Conservation (phyloP, 2,888 invertebrate species). For the Didymodactylos carnosus region DNA sequence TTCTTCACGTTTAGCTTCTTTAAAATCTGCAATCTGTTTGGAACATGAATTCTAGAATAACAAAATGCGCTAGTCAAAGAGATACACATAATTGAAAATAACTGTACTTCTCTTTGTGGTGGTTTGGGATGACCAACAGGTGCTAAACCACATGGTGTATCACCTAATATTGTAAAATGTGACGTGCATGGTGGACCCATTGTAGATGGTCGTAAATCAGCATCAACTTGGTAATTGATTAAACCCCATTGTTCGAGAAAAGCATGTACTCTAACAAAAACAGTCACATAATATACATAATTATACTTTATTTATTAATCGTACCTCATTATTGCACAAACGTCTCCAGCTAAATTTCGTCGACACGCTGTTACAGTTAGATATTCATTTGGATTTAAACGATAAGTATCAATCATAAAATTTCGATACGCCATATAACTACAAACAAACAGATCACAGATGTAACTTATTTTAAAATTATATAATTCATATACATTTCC, state of each 20-base stretch:
- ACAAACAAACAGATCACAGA: conserved; percentile 16
- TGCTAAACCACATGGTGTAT: conserved; percentile 87
- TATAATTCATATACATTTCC: conserved; percentile 45
- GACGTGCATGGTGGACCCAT: conserved; percentile 98
- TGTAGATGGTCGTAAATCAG: conserved; percentile 50
- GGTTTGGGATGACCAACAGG: conserved; percentile 39
- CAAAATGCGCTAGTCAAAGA: no score
- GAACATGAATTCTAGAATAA: not conserved
- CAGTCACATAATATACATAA: not conserved
- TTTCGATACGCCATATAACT: conserved; percentile 87
- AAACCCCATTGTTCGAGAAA: conserved; percentile 98
- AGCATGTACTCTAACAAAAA: conserved; percentile 65
- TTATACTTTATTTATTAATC: no score
- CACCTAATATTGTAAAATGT: conserved; percentile 92
- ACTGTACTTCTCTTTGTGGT: not conserved
- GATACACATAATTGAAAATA: no score
- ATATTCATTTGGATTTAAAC: conserved; percentile 61
- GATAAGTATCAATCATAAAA: conserved; percentile 98
- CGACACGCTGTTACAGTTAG: conserved; percentile 90
- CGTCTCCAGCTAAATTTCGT: conserved; percentile 90
- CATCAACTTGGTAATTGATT: conserved; percentile 53
- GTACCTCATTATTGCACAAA: conserved; percentile 89
- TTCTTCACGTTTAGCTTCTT: not conserved
- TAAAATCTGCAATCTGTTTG: not conserved
- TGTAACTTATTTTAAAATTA: not conserved